Evolutionary conservation across 2,888 invertebrate genomes (phyloP), one percentile per base, ranked within the genome.

Genomic region (Molanna angustata): DNA sequence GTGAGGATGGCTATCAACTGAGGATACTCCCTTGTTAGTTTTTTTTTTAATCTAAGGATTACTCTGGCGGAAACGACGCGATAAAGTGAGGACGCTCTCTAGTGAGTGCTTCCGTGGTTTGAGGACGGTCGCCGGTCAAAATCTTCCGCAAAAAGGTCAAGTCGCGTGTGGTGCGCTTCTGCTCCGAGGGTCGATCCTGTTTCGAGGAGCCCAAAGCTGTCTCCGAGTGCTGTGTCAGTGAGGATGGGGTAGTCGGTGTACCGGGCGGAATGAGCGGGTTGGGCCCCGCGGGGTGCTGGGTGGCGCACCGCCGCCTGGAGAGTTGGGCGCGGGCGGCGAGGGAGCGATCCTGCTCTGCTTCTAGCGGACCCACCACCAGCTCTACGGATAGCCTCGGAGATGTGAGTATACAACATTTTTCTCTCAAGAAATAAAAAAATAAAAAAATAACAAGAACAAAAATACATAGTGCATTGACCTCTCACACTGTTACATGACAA

Each of bases 321-420:
- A 84, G 86, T 6, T 88, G 88, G 88, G 87, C 87, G 2, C 74
- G 84, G 50, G 85, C 86, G 43, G 87, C 87, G 40, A 80, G 85
- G 64, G 86, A 87, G 65, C 73, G 86, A 40, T 80, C 82, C 1
- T 74, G 73, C 2, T 75, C 75, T 31, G 75, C 76, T 16, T 78
- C 76, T 63, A 79, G 78, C 62, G 78, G 78, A n/a, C 78, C 77
- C 60, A 80, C 77, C 61, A 79, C 74, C 61, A 78, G 75, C 62
- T 80, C 76, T 1, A 76, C 76, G 0, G 76, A 77, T 62, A 77
- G 76, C 66, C 74, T 69, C 57, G 76, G 76, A 14, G 77, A 77
- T 63, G 76, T 57, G 51, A 41, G 52, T 27, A 31, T 32, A 45
- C n/a, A n/a, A n/a, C n/a, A n/a, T n/a, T n/a, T n/a, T n/a, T n/a